A percentile compares a stretch with the other conserved stretches of the same genome.
Conservation (phyloP, 2,888 invertebrate genomes). For the Tuberolachnus salignus region DNA sequence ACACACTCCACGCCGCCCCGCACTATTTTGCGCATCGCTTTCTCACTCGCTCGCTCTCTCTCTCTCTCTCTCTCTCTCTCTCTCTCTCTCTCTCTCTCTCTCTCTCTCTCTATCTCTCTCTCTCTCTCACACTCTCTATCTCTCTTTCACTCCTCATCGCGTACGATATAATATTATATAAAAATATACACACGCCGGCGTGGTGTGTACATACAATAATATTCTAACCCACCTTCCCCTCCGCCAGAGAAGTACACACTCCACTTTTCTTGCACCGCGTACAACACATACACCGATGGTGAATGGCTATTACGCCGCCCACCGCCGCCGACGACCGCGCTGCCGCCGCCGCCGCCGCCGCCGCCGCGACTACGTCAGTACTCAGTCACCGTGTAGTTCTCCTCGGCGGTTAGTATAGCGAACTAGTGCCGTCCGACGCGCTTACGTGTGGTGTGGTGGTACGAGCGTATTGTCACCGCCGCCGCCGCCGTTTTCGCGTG, state of each 20-base stretch:
- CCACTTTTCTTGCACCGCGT: too few relatives aligned
- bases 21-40: background rate
- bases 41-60: background rate
- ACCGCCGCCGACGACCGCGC: constrained; percentile 24
- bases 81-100: background rate
- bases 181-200: background rate
- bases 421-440: constrained; percentile 39
- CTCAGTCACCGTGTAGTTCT: constrained; percentile 20
- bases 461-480: background rate
- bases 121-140: background rate
- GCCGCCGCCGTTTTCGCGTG: constrained; percentile 20
- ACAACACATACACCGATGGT: constrained; percentile 24
- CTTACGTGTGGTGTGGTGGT: constrained; percentile 9
- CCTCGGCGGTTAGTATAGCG: constrained; percentile 35
- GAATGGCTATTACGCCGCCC: constrained; percentile 55
- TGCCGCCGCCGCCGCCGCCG: background rate
- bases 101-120: background rate
- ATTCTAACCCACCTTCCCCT: constrained; percentile 19
- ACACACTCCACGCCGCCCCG: background rate
- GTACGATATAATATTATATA: background rate
- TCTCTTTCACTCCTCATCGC: constrained; percentile 5
- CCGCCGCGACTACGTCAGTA: constrained; percentile 30
- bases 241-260: background rate
- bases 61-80: background rate
- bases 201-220: background rate